Conservation (phyloP, 2,888 invertebrate genomes). For the Sicus ferrugineus region DNA sequence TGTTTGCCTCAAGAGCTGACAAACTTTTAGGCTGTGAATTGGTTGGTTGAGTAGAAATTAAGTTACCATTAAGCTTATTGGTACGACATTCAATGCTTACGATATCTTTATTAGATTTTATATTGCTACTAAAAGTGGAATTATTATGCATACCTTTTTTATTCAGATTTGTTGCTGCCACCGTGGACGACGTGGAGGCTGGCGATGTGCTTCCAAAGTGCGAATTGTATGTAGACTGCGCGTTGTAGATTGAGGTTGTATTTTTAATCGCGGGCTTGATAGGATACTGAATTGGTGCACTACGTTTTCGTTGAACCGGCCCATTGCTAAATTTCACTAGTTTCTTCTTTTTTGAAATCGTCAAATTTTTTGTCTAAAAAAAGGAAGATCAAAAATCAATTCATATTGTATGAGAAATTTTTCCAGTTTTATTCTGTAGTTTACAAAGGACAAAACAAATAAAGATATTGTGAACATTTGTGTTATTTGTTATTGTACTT, state of each 20-base stretch:
- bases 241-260: constrained; percentile 12
- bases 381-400: background rate
- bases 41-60: constrained; percentile 39
- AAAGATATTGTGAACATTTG: too few species aligned
- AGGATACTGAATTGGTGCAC: constrained; percentile 21
- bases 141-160: constrained; percentile 39
- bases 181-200: constrained; percentile 22
- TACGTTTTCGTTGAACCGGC: constrained; percentile 30
- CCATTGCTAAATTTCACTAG: constrained; percentile 37
- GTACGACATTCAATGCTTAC: background rate
- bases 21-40: constrained; percentile 24
- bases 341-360: constrained; percentile 26
- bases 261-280: constrained; percentile 36
- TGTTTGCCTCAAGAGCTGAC: constrained; percentile 23
- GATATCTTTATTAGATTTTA: constrained; percentile 5
- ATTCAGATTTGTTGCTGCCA: too few species aligned
- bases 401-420: too few species aligned
- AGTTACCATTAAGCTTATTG: constrained; percentile 19
- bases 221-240: background rate
- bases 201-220: constrained; percentile 16
- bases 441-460: too few species aligned
- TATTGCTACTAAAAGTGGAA: constrained; percentile 19
- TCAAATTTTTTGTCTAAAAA: constrained; percentile 11
- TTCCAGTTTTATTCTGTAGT: too few species aligned
- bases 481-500: too few species aligned